Base-by-base conservation (phyloP, 2,797 vertebrate species). In the Anas capensis region DNA sequence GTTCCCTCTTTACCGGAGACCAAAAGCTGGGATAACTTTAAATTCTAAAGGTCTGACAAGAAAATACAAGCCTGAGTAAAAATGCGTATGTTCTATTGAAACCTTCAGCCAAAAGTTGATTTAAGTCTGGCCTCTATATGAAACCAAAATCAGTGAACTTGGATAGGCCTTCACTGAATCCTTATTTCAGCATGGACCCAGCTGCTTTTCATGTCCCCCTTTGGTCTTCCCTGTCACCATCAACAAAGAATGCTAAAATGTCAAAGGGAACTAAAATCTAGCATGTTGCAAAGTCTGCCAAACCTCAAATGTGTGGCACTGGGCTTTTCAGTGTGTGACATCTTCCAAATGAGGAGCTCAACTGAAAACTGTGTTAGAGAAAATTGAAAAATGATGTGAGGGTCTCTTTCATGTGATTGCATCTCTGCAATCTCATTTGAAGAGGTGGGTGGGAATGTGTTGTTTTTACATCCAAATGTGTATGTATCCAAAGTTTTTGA, bases 251-350 rank as follows among this genome's bases (percentile, higher is more conserved):
- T 76, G 31, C 86, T 82, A 77, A 21, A 17, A 77, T 33, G 44
- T 71, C 60, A 86, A 34, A 82, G 81, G 88, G 31, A 65, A 91
- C 38, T 9, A 24, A 94, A 94, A 86, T 53, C 60, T 86, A 17
- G 5, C 62, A 33, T 11, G 4, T 26, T 68, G 48, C 44, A 57
- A 88, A 95, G 33, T 26, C 77, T 90, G 86, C 65, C 58, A 86
- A 83, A 84, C 42, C 64, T 69, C 51, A 49, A 46, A 61, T 2
- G 0, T 4, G 2, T 79, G 78, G 64, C 27, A 10, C 24, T 1
- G 2, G n/a, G 11, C 34, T 90, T 93, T 80, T 86, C 0, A 0
- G 60, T 12, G 48, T 87, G 75, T 70, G 78, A 68, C 21, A 2
- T 12, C 33, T 58, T 92, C 79, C 48, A 82, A 14, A 60, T 0